Evolutionary conservation across 2,888 invertebrate genomes (phyloP), one percentile per base, ranked within the genome.

Genomic region (Eupithecia subfuscata): DNA sequence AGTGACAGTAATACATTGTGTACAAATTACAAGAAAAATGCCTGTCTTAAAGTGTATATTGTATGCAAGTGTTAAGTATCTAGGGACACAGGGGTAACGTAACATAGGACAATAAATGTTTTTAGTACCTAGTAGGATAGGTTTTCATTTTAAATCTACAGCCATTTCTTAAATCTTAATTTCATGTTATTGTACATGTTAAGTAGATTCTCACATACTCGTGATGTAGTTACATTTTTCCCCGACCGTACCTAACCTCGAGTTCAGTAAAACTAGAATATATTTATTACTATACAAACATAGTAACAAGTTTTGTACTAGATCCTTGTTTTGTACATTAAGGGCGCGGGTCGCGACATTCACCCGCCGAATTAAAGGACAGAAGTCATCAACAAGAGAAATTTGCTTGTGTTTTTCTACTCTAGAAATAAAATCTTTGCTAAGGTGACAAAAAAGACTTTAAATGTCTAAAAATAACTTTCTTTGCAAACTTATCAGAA

Each of bases 301-400:
- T 94, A 94, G 94, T 93, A 94, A 94, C 94, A 92, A 93, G 91
- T 91, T 94, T 94, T 94, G 94, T 94, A 94, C 94, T 94, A 92
- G 87, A 88, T 91, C 90, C 90, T 87, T 69, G 71, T 63, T 93
- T 93, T 93, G 94, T 93, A 94, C 93, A 92, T 92, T 84, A 82
- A 78, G 74, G 89, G 90, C 90, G 92, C 90, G 90, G 89, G 89
- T 7, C 72, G 70, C 70, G 88, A 82, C 89, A 87, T 48, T 70
- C 88, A 86, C 81, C 83, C 83, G 81, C 81, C 79, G 79, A 79
- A 79, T 75, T 76, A 81, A 82, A 78, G 71, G 81, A 83, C 72
- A 79, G 70, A 63, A 68, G 40, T 80, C 78, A 70, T 72, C 75
- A 67, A 74, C 74, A 67, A 71, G 11, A 67, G n/a, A 8, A 68